Conservation (phyloP, 2,113 vertebrate species). For the Prunella himalayana region DNA sequence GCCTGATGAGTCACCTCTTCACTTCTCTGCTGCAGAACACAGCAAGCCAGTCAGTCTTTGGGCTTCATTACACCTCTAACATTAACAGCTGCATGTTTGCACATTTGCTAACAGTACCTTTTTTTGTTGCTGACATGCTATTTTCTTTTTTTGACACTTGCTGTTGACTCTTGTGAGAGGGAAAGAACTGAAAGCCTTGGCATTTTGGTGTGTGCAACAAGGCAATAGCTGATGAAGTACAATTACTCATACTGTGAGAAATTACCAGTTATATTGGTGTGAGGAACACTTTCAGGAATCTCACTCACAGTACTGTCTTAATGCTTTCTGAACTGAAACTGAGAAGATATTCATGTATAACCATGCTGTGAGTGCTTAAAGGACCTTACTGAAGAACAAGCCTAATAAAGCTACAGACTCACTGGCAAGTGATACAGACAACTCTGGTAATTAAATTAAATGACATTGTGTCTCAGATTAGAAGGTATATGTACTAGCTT, state of each 20-base stretch:
- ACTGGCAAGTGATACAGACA: neutral
- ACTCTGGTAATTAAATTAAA: neutral
- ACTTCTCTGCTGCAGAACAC: neutral
- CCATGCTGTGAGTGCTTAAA: neutral
- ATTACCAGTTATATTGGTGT: neutral
- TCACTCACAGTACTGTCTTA: neutral
- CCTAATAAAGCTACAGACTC: neutral
- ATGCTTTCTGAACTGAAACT: neutral
- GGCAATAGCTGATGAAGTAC: neutral
- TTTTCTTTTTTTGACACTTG: neutral
- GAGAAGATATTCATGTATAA: neutral
- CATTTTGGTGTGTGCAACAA: neutral
- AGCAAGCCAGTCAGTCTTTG: neutral
- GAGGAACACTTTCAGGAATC: neutral
- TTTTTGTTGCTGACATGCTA: neutral
- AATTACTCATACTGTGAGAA: neutral
- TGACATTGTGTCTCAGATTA: neutral
- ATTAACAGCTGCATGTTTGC: neutral
- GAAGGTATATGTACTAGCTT: neutral
- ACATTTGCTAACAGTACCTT: neutral
- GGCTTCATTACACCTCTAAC: neutral
- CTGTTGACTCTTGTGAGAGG: neutral
- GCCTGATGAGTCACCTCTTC: neutral
- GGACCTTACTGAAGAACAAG: neutral
- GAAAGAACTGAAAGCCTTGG: neutral